These are phyloP conservation scores for Hyphantria cunea DNA, from an alignment of 1,140 invertebrate genomes.

Conservation along the genomic window DNA sequence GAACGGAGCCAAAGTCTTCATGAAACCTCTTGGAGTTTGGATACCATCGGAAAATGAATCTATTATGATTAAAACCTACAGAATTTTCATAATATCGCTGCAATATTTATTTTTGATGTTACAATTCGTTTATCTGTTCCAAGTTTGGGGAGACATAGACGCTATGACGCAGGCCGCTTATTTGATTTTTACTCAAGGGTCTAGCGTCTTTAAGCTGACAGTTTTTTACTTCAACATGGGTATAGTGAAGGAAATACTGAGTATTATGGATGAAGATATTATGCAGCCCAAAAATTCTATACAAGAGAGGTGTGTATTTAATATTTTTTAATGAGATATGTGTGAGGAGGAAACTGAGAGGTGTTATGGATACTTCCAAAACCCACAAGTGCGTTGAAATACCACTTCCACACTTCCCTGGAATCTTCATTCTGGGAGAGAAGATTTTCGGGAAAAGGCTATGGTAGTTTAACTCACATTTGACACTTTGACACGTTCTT, in stretches of 20 bases:
- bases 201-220: conserved; percentile 68
- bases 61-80: conserved; percentile 43
- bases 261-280: conserved; percentile 58
- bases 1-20: conserved; percentile 63
- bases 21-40: conserved; percentile 71
- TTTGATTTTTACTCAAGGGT: conserved; percentile 68
- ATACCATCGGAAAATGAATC: conserved; percentile 50
- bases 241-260: conserved; percentile 46
- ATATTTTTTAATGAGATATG: too few species aligned
- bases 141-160: conserved; percentile 68
- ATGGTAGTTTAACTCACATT: too few species aligned
- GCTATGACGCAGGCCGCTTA: conserved; percentile 66
- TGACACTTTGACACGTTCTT: too few species aligned
- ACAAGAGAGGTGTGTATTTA: conserved; percentile 53
- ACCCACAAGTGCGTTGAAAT: too few species aligned
- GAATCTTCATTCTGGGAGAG: too few species aligned
- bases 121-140: conserved; percentile 62
- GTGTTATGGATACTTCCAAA: too few species aligned
- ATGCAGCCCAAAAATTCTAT: conserved; percentile 49
- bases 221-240: conserved; percentile 58
- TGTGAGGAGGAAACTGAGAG: too few species aligned
- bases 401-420: too few species aligned
- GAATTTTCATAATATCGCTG: conserved; percentile 63
- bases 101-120: conserved; percentile 69
- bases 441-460: too few species aligned